Conservation (phyloP, 2,113 vertebrate species). For the Pedionomus torquatus region DNA sequence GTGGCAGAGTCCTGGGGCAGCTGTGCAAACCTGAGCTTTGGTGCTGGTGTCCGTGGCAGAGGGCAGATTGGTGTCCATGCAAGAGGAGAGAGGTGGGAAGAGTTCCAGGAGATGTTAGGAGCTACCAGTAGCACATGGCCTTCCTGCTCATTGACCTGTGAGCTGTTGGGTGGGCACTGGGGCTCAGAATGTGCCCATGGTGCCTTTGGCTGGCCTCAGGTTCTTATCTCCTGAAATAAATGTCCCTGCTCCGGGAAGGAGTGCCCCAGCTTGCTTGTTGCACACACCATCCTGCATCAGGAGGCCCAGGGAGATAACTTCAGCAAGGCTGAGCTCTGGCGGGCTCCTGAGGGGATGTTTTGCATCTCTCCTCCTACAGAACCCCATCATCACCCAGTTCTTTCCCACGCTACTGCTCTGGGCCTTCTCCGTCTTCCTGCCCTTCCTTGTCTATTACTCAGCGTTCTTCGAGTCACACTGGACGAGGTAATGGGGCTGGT, state of each 20-base stretch:
- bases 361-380: conserved; percentile 74
- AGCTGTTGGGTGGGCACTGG: background rate
- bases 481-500: conserved; percentile 85
- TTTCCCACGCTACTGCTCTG: conserved; percentile 93
- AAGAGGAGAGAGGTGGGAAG: background rate
- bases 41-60: background rate
- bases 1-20: background rate
- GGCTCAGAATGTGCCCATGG: background rate
- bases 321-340: background rate
- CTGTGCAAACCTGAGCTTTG: background rate
- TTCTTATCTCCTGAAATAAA: background rate
- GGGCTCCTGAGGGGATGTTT: background rate
- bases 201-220: background rate
- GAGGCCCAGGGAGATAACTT: background rate
- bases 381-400: conserved; percentile 94
- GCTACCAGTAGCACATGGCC: background rate
- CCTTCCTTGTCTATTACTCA: conserved; percentile 94
- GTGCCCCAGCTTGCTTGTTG: background rate
- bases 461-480: conserved; percentile 95
- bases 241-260: background rate
- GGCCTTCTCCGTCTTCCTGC: conserved; percentile 92
- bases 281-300: background rate
- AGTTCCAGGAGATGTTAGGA: background rate
- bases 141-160: background rate
- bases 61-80: background rate